Conservation (phyloP, 2,113 vertebrate species). For the Nerophis lumbriciformis region DNA sequence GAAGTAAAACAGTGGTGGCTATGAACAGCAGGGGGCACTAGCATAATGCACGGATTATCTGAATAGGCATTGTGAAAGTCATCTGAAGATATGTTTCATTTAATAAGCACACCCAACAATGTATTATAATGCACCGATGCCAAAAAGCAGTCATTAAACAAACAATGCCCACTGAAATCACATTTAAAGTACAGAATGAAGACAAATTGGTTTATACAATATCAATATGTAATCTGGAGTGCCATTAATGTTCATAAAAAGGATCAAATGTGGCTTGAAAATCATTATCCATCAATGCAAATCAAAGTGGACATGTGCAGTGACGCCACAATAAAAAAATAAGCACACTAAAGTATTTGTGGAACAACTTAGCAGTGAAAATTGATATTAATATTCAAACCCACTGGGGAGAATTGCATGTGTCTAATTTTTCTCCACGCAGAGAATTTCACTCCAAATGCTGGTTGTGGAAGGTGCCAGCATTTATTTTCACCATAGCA, state of each 20-base stretch:
- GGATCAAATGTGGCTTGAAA: conserved; percentile 53
- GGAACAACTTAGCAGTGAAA: background rate
- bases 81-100: conserved; percentile 22
- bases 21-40: conserved; percentile 70
- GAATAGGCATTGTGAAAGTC: conserved; percentile 4
- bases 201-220: conserved; percentile 36
- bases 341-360: conserved; percentile 4
- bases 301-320: conserved; percentile 14
- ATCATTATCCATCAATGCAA: conserved; percentile 46
- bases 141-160: background rate
- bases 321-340: conserved; percentile 18
- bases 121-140: background rate
- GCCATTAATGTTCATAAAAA: conserved; percentile 56
- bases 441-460: conserved; percentile 8
- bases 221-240: conserved; percentile 58
- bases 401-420: conserved; percentile 3
- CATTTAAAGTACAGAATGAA: conserved; percentile 13
- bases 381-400: conserved; percentile 2
- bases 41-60: conserved; percentile 30
- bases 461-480: conserved; percentile 9
- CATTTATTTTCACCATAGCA: conserved; percentile 20
- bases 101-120: conserved; percentile 7
- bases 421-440: conserved; percentile 4
- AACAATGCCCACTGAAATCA: background rate
- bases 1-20: conserved; percentile 12